Evolutionary conservation across 1,140 invertebrate genomes (phyloP), one percentile per base, ranked within the genome.

Genomic region (Cylas formicarius): DNA sequence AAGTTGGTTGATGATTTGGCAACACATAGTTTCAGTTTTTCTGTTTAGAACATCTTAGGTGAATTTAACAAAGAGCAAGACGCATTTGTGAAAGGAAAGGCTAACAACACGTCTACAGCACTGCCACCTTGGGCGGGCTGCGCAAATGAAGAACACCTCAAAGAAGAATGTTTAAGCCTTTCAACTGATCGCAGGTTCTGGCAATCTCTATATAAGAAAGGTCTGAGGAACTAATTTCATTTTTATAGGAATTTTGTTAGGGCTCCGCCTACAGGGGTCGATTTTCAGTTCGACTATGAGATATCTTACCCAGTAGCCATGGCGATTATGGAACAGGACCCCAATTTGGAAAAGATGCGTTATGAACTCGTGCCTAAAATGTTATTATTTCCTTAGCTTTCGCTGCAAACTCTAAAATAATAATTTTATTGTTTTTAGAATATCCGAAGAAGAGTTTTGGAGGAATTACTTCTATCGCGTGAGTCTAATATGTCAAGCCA

Each of bases 391-490:
- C 14, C 9, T 32, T 17, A 17, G 13, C 26, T 34, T 34, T 22
- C 7, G 32, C 2, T 33, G 4, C 34, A 4, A 9, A 4, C n/a
- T 14, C 6, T 24, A 5, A 42, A 7, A n/a, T 35, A 13, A 11
- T 11, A 29, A 40, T 13, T 7, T 42, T 39, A 20, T 38, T 2
- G 21, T 34, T 65, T 75, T 32, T 68, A 97, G 93, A 62, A 90
- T 98, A 60, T 92, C 82, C 60, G 96, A 99, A 73, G 93, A 97
- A 71, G 87, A 86, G 62, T 99, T 99, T 72, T 99, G 95, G 96
- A 80, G 91, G 58, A 99, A 99, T 73, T 99, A 99, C 69, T 98
- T 98, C 73, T 99, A 99, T 72, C 87, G 95, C 63, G 89, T 99
- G 46, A 95, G 90, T 52, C 80, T 99, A 19, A 90, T 99, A 59